Evolutionary conservation across 2,888 invertebrate genomes (phyloP).

Genomic region (Oxyteleia sp.): DNA sequence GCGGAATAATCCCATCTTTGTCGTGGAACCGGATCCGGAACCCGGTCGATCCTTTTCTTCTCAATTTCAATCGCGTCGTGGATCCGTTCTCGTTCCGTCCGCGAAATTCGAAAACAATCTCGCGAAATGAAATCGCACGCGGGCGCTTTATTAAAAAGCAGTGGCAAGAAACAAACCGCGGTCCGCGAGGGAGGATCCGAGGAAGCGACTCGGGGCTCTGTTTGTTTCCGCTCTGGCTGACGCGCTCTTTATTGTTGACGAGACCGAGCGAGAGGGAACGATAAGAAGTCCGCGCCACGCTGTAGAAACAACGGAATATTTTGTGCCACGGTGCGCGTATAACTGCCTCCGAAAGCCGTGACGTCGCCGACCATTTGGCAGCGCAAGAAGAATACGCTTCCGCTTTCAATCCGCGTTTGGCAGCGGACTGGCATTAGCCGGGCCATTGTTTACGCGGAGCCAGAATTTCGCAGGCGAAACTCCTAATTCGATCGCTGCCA

Average conservation of each 20-base stretch:
- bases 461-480: slow-evolving; percentile 72
- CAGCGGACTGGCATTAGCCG: slow-evolving; percentile 73
- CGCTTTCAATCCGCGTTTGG: slow-evolving; percentile 65
- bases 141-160: neutral
- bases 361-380: slow-evolving; percentile 62
- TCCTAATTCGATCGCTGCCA: slow-evolving; percentile 66
- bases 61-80: no score
- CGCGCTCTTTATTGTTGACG: slow-evolving; percentile 38
- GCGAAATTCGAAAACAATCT: neutral
- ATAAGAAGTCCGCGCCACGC: slow-evolving; percentile 8
- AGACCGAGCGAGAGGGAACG: neutral
- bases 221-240: slow-evolving; percentile 54
- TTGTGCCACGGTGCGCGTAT: slow-evolving; percentile 44
- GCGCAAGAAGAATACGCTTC: slow-evolving; percentile 62
- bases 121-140: slow-evolving; percentile 13
- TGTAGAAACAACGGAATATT: slow-evolving; percentile 59
- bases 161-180: slow-evolving; percentile 1
- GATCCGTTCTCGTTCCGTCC: no score
- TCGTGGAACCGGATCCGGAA: no score
- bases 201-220: slow-evolving; percentile 4
- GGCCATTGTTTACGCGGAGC: slow-evolving; percentile 70
- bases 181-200: neutral
- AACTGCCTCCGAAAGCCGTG: slow-evolving; percentile 46
- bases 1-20: no score
- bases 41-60: no score